Base-by-base conservation (phyloP, 2,113 vertebrate genomes). In the Lepisosteus osseus region DNA sequence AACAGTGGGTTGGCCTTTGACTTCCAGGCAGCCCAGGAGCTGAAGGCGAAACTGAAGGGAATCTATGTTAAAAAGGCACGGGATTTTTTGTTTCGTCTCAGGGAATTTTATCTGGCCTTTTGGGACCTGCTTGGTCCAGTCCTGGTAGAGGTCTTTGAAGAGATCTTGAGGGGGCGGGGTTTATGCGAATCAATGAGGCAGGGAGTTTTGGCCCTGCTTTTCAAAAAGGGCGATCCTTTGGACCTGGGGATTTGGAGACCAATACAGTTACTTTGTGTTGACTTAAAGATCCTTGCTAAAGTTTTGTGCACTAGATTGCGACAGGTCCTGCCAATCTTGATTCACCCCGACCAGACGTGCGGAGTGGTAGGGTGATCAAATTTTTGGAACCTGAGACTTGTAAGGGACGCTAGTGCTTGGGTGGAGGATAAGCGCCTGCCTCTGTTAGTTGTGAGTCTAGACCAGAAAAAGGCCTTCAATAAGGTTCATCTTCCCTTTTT, bases 401-500 rank as follows among this genome's bases (percentile, higher is more conserved):
- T 64, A 0, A 42, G 72, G 7, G 72, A 77, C 6, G 5, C 11
- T 2, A 7, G 72, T 1, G 45, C 5, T 0, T 74, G 69, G 69
- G 73, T 17, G 0, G 7, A 69, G 3, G 45, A 72, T 1, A 29
- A 44, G 7, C 3, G 2, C 3, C 11, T 74, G 0, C 41, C 59
- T 2, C 9, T 74, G 12, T 59, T 61, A 5, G 4, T 77, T 3
- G 15, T 77, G 42, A 62, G 65, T 1, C 43, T 78, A 4, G 73
- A 68, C 12, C 72, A 68, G 54, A 69, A 72, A 17, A 74, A 78
- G n/a, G 76, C 72, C 0, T 77, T 74, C 17, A 42, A 74, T 11
- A 17, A 47, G 14, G 69, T 74, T 6, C n/a, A 59, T 13, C 66
- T 69, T 9, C 4, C 2, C 6, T 72, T 74, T 14, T n/a, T 72